phyloP scores from a whole-genome alignment of 2,888 invertebrate genomes.

The Mythimna loreyi region DNA sequence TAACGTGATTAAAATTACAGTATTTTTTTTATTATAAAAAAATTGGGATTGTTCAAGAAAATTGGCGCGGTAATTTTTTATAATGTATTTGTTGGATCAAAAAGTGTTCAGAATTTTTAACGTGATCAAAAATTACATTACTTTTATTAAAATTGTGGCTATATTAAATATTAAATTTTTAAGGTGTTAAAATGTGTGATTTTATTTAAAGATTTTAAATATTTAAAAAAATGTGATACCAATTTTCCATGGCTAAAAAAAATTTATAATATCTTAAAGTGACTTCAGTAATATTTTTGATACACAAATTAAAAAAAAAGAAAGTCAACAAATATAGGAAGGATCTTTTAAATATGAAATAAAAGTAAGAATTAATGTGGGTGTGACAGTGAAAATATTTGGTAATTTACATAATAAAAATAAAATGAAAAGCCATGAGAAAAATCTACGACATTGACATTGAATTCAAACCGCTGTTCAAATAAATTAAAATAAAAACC shows the following conservation, averaged over 20 bases:
- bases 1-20: too few relatives aligned
- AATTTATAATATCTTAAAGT: background rate
- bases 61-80: too few relatives aligned
- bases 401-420: background rate
- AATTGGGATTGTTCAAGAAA: too few relatives aligned
- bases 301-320: too few relatives aligned
- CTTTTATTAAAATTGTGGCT: too few relatives aligned
- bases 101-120: too few relatives aligned
- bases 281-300: too few relatives aligned
- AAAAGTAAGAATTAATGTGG: background rate
- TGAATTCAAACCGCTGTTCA: background rate
- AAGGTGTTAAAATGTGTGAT: background rate
- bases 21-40: too few relatives aligned
- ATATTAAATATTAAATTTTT: background rate
- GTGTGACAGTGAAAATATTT: constrained; percentile 18
- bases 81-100: too few relatives aligned
- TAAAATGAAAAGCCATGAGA: fast-evolving
- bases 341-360: too few relatives aligned
- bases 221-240: background rate
- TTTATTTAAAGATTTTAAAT: background rate
- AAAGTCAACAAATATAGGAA: too few relatives aligned
- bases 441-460: background rate
- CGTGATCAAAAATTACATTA: too few relatives aligned
- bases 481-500: constrained; percentile 13
- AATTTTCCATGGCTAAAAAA: background rate